Base-by-base conservation (phyloP, 1,140 invertebrate species). In the Bombus impatiens region DNA sequence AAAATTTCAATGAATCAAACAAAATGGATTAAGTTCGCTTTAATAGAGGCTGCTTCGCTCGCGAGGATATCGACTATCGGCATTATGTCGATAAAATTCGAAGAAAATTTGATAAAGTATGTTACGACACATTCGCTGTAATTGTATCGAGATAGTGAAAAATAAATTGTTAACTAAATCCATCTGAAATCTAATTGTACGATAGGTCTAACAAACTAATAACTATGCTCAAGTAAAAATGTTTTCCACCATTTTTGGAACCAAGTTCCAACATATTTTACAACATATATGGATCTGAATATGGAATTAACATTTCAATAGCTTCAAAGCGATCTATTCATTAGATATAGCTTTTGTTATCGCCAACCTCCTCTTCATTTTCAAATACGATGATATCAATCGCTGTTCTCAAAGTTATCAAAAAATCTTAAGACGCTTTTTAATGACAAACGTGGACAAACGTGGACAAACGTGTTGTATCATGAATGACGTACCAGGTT, bases 401-500 rank as follows among this genome's bases (percentile, higher is more conserved):
- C 15, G 35, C 1, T 6, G 18, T 67, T 65, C 62, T 15, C 62
- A 32, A 68, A 22, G 32, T 68, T 68, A 35, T 68, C 67, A 10
- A 35, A 68, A 35, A 25, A 62, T 62, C 28, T 10, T 12, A 62
- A 10, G 3, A 59, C 28, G 59, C 28, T 70, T 25, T 40, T 9
- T 37, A 70, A 70, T 35, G 22, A 68, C 6, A 9, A 10, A 44
- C 44, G 44, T 47, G 44, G 44, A 15, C 35, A 35, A 35, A 35
- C 35, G 35, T 35, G 35, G 3, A 37, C 44, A n/a, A 74, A n/a
- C 1, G 42, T 22, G n/a, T 32, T 10, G 15, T 37, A 18, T 78
- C 35, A 37, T 4, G 77, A 78, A 78, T 75, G 72, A 75, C 35
- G 76, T 40, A 10, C 35, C 37, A 62, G 5, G 42, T 62, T 77